A percentile compares a stretch with the other conserved stretches of the same genome.
These are phyloP conservation scores for Trichonephila clavata DNA, from an alignment of 1,140 invertebrate species.

Conservation along the genomic window DNA sequence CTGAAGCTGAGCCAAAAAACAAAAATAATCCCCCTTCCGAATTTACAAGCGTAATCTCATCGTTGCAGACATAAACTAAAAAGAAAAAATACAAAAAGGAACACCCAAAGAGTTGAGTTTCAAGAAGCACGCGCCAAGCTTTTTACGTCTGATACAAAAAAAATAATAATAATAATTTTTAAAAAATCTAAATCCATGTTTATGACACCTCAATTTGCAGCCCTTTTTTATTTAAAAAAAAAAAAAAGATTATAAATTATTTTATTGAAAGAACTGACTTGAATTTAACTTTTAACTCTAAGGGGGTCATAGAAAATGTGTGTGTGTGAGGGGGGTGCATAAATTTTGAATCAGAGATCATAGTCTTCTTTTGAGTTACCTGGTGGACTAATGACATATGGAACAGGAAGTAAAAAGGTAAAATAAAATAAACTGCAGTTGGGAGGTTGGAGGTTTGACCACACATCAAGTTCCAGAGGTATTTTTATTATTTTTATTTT, in stretches of 20 bases:
- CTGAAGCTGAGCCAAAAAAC: background rate
- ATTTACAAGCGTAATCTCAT: background rate
- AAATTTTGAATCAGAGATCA: background rate
- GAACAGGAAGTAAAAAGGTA: background rate
- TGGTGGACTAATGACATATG: background rate
- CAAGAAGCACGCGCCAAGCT: background rate
- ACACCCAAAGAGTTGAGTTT: constrained; percentile 2
- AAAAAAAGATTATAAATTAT: background rate
- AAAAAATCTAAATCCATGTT: background rate
- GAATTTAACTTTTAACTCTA: background rate
- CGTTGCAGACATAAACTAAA: background rate
- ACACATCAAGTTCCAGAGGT: background rate
- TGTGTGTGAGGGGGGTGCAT: background rate
- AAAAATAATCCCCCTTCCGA: background rate
- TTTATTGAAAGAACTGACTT: background rate
- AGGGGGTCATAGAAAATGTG: background rate
- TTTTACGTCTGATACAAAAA: background rate
- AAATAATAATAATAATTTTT: too few species aligned
- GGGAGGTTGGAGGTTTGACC: background rate
- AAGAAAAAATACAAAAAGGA: background rate
- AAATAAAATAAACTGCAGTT: background rate
- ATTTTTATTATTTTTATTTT: background rate
- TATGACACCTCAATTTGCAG: background rate
- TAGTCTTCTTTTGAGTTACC: background rate
- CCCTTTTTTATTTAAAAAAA: background rate